Evolutionary conservation across 2,888 invertebrate genomes (phyloP), one percentile per base, ranked within the genome.

Genomic region (Leucania comma): DNA sequence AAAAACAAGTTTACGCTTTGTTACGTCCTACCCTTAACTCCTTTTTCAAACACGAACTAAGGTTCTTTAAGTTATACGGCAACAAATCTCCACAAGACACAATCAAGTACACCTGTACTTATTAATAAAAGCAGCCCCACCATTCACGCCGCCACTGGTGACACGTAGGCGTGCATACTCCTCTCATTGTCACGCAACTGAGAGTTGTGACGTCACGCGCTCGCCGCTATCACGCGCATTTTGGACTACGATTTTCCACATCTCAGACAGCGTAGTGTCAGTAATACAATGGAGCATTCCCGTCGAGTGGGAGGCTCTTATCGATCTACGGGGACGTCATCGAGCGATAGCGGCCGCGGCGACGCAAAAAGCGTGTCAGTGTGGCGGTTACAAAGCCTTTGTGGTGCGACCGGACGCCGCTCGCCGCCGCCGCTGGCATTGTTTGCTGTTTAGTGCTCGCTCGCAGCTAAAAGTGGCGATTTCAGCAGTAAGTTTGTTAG

Each of bases 311-410:
- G 92, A 92, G 92, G 91, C 93, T 95, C 95, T 96, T 96, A 95
- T 95, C 95, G 95, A 95, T 95, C 94, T 94, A 92, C 93, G 88
- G 93, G 94, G 91, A 94, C 95, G 95, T 96, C 95, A 95, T 95
- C 95, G 94, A 86, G 93, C 94, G 95, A 95, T 96, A 95, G 93
- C 94, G 92, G 91, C 90, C 91, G 91, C 89, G 86, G 88, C 89
- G 91, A 91, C 93, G 95, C 94, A 96, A 95, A 95, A 95, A 96
- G 95, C 95, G 95, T 95, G 95, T 95, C 95, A 95, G 91, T 94
- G 90, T 92, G 94, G 90, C 94, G 92, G 90, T 87, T 89, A 94
- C 93, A 94, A 94, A 92, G 95, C 87, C 94, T 95, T 96, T 95
- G 95, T 95, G 92, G 93, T 84, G 90, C 64, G 88, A 90, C 94